Base-by-base conservation (phyloP, 2,113 vertebrate genomes). In the Ictidomys tridecemlineatus region DNA sequence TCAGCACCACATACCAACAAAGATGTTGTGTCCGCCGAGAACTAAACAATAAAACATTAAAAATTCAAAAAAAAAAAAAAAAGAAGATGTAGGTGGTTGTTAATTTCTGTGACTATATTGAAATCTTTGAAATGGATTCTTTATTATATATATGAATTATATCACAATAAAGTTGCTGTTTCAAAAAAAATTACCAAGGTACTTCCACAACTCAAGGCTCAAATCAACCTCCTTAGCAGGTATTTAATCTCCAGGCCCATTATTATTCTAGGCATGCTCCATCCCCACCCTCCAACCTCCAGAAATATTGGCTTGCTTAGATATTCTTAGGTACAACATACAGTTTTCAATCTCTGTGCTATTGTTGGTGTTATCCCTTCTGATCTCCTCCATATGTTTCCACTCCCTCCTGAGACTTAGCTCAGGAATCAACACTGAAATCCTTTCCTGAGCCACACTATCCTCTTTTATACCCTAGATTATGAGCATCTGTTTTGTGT, bases 151-250 rank as follows among this genome's bases (percentile, higher is more conserved):
- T 70, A 8, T 88, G 77, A 53, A 51, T 86, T 73, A 73, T 48
- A 79, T 74, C 14, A 73, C n/a, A 58, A 69, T 79, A 76, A 95
- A 85, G 20, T 56, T 89, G 28, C 61, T 91, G 45, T 74, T 80
- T 24, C 37, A 7, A 0, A 86, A 73, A 73, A 83, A 80, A 13
- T 34, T 18, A 69, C 39, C n/a, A 63, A 1, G 18, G 37, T 8
- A 56, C 48, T 74, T 26, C 32, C 51, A 16, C 88, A 63, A 53
- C 13, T 13, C 9, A 30, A 72, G n/a, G 45, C 39, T 91, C 53
- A 91, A 85, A 70, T 48, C 20, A 56, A 65, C 42, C 37, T 61
- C 26, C 51, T 32, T 28, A 39, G 8, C 1, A 20, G 48, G 51
- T 17, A 34, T 48, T 39, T 37, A 56, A 51, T 2, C 51, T 53